A percentile compares a stretch with the other conserved stretches of the same genome.
phyloP scores from a whole-genome alignment of 1,140 invertebrate genomes.

The Drosophila ironensis region DNA sequence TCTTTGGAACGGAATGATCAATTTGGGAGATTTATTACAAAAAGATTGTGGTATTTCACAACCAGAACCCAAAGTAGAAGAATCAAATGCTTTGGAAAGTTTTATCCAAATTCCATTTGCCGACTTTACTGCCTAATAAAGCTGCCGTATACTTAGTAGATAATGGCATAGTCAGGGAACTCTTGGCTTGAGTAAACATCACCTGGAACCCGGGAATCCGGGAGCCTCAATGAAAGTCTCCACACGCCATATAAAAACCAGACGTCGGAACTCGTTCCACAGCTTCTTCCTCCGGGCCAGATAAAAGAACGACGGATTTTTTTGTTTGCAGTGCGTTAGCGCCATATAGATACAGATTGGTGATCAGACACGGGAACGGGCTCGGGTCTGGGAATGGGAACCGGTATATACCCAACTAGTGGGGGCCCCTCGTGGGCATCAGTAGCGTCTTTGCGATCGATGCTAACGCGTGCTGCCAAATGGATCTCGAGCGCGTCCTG shows the following conservation, averaged over 20 bases:
- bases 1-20: too few species aligned
- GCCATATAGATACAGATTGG: neutral
- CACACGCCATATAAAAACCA: constrained; percentile 14
- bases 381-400: neutral
- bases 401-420: constrained; percentile 23
- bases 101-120: too few species aligned
- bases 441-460: constrained; percentile 27
- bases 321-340: constrained; percentile 19
- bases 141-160: neutral
- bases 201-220: neutral
- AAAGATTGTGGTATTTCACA: too few species aligned
- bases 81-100: too few species aligned
- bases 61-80: too few species aligned
- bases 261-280: constrained; percentile 22
- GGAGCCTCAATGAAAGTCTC: too few species aligned
- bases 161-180: constrained; percentile 8
- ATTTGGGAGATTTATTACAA: too few species aligned
- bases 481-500: constrained; percentile 84
- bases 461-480: constrained; percentile 16
- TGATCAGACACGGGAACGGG: neutral
- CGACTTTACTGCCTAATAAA: neutral
- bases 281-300: constrained; percentile 11
- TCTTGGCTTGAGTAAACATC: neutral
- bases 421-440: constrained; percentile 3
- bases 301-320: constrained; percentile 8